Conservation (phyloP, 2,888 invertebrate genomes). For the Parnassius smintheus region DNA sequence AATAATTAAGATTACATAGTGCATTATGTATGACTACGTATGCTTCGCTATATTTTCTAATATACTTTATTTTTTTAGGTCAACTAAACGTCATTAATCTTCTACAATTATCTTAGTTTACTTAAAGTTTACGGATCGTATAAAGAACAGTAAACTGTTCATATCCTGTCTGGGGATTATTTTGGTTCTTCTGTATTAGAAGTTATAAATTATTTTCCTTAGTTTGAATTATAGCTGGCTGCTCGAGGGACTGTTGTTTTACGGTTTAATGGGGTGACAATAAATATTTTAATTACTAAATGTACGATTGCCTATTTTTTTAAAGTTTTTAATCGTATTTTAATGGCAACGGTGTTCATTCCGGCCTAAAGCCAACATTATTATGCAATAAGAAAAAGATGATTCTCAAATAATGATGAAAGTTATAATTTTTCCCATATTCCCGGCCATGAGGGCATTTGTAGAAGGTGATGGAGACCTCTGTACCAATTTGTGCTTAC, state of each 20-base stretch:
- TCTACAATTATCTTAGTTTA: conserved; percentile 48
- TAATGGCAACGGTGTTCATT: too few species aligned
- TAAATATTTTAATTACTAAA: neutral
- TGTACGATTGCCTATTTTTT: neutral
- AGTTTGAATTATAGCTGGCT: conserved; percentile 58
- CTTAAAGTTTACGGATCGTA: conserved; percentile 56
- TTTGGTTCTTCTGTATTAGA: conserved; percentile 59
- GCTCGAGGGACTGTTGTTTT: conserved; percentile 65
- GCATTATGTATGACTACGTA: neutral
- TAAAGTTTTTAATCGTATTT: too few species aligned
- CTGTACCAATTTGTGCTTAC: too few species aligned
- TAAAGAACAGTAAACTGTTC: conserved; percentile 51
- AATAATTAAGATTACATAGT: neutral
- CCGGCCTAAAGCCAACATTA: too few species aligned
- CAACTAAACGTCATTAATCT: conserved; percentile 30
- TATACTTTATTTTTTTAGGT: conserved; percentile 10
- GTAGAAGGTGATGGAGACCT: too few species aligned
- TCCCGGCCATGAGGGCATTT: too few species aligned
- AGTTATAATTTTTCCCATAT: too few species aligned
- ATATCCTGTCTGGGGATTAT: conserved; percentile 64
- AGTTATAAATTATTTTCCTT: conserved; percentile 71
- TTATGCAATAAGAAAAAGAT: too few species aligned
- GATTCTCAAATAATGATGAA: too few species aligned
- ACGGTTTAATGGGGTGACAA: conserved; percentile 52
- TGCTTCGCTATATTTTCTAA: neutral